Evolutionary conservation across 1,140 invertebrate species (phyloP).

Genomic region (Drosophila chauvacae): DNA sequence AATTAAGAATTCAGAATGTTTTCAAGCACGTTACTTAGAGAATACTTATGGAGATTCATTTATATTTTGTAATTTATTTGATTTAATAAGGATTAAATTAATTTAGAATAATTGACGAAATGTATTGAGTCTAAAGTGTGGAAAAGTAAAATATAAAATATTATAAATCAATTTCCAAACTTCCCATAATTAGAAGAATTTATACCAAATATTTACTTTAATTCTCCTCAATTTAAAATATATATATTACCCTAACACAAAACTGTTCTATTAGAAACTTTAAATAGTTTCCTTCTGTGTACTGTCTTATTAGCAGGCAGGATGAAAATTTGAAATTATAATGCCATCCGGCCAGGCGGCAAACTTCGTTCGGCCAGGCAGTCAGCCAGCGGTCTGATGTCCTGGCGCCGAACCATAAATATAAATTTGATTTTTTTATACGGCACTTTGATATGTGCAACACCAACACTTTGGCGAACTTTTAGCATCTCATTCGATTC

Average conservation of each 20-base stretch:
- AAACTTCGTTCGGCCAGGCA: constrained; percentile 60
- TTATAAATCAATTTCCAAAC: too few species aligned
- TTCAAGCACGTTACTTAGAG: too few species aligned
- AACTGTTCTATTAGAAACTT: not conserved
- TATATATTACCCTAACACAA: too few species aligned
- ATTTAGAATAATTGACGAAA: too few species aligned
- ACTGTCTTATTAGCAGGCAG: constrained; percentile 63
- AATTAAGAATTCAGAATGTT: not conserved
- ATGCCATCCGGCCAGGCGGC: constrained; percentile 63
- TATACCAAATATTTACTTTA: too few species aligned
- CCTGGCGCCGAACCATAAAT: constrained; percentile 65
- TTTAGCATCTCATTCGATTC: constrained; percentile 34
- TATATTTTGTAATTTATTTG: too few species aligned
- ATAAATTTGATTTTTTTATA: constrained; percentile 79
- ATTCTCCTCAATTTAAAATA: too few species aligned
- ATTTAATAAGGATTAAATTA: too few species aligned
- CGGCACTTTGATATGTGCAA: constrained; percentile 61
- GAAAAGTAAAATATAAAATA: too few species aligned
- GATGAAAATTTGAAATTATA: constrained; percentile 75
- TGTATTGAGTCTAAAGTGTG: too few species aligned
- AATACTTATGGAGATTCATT: too few species aligned
- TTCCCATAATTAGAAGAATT: too few species aligned
- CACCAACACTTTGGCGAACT: constrained; percentile 51
- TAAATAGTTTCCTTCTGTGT: not conserved
- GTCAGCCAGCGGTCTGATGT: constrained; percentile 41